Conservation (phyloP, 2,113 vertebrate species). For the Perccottus glenii region DNA sequence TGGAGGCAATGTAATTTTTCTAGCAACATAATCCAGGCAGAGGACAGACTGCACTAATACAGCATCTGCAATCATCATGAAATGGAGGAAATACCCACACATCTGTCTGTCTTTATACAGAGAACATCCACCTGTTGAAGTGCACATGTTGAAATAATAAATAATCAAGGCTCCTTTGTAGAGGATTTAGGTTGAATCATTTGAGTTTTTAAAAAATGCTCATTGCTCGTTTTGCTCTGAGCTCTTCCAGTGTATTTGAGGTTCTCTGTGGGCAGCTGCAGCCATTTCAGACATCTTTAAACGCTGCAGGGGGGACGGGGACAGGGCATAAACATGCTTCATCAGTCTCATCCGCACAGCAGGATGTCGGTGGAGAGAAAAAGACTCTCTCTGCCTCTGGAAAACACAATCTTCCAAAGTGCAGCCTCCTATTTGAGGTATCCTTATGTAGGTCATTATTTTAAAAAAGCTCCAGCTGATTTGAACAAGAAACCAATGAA, state of each 20-base stretch:
- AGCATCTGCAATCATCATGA: not conserved
- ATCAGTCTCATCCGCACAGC: conserved; percentile 25
- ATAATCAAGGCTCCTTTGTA: too few species aligned
- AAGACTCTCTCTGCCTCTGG: not conserved
- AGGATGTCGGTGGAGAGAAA: conserved; percentile 29
- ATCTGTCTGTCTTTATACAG: not conserved
- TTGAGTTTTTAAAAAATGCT: too few species aligned
- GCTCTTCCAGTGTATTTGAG: not conserved
- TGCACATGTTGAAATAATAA: too few species aligned
- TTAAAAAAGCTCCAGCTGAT: not conserved
- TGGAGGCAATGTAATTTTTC: conserved; percentile 35
- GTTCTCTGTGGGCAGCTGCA: conserved; percentile 12
- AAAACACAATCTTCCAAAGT: conserved; percentile 7
- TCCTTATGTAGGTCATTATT: not conserved
- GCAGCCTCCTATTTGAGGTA: not conserved
- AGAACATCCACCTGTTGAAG: not conserved
- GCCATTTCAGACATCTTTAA: conserved; percentile 11
- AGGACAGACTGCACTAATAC: not conserved
- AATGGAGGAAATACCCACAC: not conserved
- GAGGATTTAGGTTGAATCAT: too few species aligned
- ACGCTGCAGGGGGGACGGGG: conserved; percentile 16
- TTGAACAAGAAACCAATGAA: conserved; percentile 3
- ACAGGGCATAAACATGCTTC: conserved; percentile 15
- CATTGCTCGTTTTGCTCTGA: too few species aligned
- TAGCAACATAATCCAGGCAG: conserved; percentile 13